Evolutionary conservation across 1,140 invertebrate genomes (phyloP), one percentile per base, ranked within the genome.

Genomic region (Linepithema humile): DNA sequence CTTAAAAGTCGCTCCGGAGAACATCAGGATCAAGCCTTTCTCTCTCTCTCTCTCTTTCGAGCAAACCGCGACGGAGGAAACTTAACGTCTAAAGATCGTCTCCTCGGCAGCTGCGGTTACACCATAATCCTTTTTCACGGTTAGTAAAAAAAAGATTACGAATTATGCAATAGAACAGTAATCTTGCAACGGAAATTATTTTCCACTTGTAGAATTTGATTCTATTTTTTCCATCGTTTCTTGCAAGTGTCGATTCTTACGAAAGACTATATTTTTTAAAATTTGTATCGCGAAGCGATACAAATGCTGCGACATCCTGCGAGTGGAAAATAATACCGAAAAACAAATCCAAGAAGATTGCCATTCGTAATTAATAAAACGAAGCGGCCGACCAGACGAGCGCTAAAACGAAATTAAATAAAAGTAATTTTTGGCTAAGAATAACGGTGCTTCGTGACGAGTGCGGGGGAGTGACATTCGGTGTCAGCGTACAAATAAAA

Each of bases 401-500:
- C 89, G 80, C 90, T 89, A 87, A 86, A 90, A 90, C 86, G 88
- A 92, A 91, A 74, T 90, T 93, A 93, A 91, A 91, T 94, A 94
- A 94, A 94, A 92, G 90, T 94, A 94, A 94, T 94, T 94, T 94
- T 94, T 94, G 93, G 93, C 93, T 93, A 94, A 93, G 90, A 92
- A 85, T 92, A 93, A 94, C 92, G 90, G 89, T 92, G 91, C 90
- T 89, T 90, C 89, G 50, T 86, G 73, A 70, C 85, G 77, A 83
- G 67, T 88, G 83, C 84, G 77, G 67, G 60, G 85, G 77, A 50
- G 59, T 65, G 53, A 82, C 72, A 57, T 55, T 15, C 35, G n/a
- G 48, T 65, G 45, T 50, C 43, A 60, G 23, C 84, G 17, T 85
- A 55, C 23, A 73, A 80, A 80, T 70, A 70, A 80, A 80, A 80